A percentile compares a stretch with the other conserved stretches of the same genome.
These are phyloP conservation scores for Heterochromis multidens DNA, from an alignment of 2,113 vertebrate species.

Conservation along the genomic window DNA sequence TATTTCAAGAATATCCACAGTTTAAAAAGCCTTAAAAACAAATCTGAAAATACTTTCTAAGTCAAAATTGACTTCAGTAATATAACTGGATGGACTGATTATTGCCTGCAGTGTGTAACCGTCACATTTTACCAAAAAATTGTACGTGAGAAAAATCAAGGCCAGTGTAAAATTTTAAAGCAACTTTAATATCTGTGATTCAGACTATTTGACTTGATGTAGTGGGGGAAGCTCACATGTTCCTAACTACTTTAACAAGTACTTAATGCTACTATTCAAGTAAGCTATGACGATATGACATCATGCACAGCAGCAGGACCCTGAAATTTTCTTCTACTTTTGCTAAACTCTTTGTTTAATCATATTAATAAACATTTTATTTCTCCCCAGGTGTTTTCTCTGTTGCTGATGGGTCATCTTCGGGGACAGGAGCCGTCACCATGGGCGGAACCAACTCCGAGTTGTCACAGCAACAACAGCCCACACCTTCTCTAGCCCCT, in stretches of 20 bases:
- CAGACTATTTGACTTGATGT: background rate
- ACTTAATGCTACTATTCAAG: background rate
- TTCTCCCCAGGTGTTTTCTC: constrained; percentile 66
- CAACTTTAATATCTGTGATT: background rate
- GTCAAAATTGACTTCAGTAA: background rate
- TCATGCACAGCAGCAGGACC: background rate
- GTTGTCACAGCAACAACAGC: constrained; percentile 67
- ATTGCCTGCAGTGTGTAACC: no score
- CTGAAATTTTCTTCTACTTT: background rate
- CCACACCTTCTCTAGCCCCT: constrained; percentile 56
- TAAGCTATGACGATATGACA: background rate
- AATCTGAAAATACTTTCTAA: background rate
- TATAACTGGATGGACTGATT: background rate
- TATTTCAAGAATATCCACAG: background rate
- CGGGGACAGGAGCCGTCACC: constrained; percentile 32
- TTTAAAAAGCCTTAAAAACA: background rate
- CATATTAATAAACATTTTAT: background rate
- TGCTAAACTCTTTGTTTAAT: background rate
- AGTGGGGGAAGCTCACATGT: background rate
- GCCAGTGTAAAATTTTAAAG: background rate
- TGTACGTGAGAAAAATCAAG: background rate
- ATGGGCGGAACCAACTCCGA: constrained; percentile 50
- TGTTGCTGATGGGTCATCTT: constrained; percentile 48
- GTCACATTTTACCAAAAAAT: background rate
- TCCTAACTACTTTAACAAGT: background rate